Evolutionary conservation across 2,797 vertebrate species (phyloP), one percentile per base, ranked within the genome.

Genomic region (Catharus ustulatus): DNA sequence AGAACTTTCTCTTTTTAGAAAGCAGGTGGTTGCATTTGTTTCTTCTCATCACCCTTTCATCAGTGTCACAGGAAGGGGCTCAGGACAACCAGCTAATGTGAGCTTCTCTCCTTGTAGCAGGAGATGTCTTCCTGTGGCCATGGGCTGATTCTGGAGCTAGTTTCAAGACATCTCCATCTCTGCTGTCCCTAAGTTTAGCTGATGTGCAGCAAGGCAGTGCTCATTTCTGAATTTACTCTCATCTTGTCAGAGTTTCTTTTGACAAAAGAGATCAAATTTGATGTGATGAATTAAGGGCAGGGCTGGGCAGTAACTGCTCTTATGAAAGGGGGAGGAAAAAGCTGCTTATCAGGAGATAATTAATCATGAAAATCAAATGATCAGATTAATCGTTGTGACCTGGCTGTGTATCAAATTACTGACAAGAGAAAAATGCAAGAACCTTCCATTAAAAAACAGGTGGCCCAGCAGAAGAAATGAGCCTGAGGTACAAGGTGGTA

Each of bases 301-400:
- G 64, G 38, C 40, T 86, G 55, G 48, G 27, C 49, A 58, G 16
- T 77, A 77, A 30, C 15, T 42, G 16, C 15, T 45, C 9, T 64
- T 22, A 4, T 1, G 9, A 72, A 87, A 83, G 42, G 20, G 23
- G 16, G 9, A 42, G 72, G 29, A n/a, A 11, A 49, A 84, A 73
- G 22, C 57, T 92, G 48, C 52, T 86, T 71, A 67, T 82, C 34
- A 21, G 80, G 40, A 90, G 12, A 59, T 76, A 89, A 87, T 87
- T 92, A 87, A 89, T 95, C 30, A 71, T 74, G 38, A 71, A 93
- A 90, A 93, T 90, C 58, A 82, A 92, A 71, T 61, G 3, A 87
- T 77, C 26, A 27, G 38, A 67, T 90, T 67, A 84, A 79, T 76
- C 75, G 72, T 76, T 89, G 61, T 63, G n/a, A 27, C n/a, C 27